Evolutionary conservation across 2,797 vertebrate genomes (phyloP), one percentile per base, ranked within the genome.

Genomic region (Falco rusticolus): DNA sequence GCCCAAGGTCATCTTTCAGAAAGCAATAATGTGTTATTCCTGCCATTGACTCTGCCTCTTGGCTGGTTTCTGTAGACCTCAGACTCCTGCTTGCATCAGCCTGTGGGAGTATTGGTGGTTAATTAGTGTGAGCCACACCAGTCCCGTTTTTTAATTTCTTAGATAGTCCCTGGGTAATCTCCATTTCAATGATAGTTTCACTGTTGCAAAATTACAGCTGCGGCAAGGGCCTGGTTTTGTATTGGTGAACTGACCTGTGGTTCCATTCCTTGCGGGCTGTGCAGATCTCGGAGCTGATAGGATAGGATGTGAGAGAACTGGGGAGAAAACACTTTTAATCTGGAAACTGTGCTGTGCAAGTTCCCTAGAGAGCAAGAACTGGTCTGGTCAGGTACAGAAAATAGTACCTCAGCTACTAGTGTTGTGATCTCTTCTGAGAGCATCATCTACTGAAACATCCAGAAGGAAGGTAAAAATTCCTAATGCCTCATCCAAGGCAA

Each of bases 191-290:
- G n/a, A 14, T 31, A 45, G 91, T 94, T 96, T 91, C 24, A 0
- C 31, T 25, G 2, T 74, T 87, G 82, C 75, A 60, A 45, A 90
- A 74, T 29, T 19, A 4, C 86, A 53, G 59, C 75, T 31, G 64
- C 63, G 54, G 60, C 70, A 12, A 16, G 53, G 87, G 16, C 22
- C 29, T 26, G 59, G 3, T 11, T 57, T 75, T 63, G 41, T 61
- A 5, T 4, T 64, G 34, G 11, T 45, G 19, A 77, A 2, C 33
- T 34, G 45, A 13, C 1, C 0, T 5, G 51, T 9, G 9, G 47
- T 0, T 78, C 50, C 10, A 0, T 43, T 70, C 37, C 54, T 34
- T 17, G 11, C 70, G 41, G 57, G n/a, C 61, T 15, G 9, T 17
- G 81, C 29, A 51, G 61, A 15, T 64, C n/a, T 60, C 2, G 0